Evolutionary conservation across 2,113 vertebrate genomes (phyloP).

Genomic region (Erythrocercus mccallii): DNA sequence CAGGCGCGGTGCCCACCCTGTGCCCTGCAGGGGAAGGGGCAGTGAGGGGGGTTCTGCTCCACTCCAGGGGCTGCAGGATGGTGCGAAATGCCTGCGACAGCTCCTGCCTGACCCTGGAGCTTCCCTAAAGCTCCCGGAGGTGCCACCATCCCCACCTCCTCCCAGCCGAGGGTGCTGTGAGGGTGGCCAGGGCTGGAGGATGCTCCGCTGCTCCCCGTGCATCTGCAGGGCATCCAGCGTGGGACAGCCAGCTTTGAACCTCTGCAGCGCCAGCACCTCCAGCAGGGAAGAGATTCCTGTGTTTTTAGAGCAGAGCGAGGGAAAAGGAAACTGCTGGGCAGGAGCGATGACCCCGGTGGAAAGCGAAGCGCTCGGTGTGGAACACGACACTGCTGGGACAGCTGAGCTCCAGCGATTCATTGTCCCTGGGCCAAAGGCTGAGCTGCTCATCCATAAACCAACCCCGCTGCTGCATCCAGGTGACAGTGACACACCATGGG

Average conservation of each 20-base stretch:
- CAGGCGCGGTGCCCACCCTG: rapidly evolving
- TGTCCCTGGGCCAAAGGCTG: background rate
- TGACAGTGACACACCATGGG: background rate
- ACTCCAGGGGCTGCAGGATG: background rate
- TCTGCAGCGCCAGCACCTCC: no score
- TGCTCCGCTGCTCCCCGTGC: no score
- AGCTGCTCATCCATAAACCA: background rate
- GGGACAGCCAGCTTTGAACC: no score
- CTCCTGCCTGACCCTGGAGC: background rate
- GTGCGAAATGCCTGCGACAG: background rate
- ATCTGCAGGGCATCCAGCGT: no score
- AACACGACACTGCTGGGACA: background rate
- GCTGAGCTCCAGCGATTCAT: background rate
- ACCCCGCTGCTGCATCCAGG: background rate
- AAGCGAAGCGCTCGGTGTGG: background rate
- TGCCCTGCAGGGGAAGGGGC: rapidly evolving
- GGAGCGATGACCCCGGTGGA: background rate
- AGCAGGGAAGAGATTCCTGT: background rate
- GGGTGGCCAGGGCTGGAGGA: no score
- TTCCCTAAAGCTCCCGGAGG: background rate
- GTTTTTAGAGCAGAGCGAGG: background rate
- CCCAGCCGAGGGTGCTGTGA: background rate
- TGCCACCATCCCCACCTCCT: background rate
- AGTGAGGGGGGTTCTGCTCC: background rate
- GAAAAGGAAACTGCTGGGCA: background rate